Percentiles rank a stretch among this genome's conserved stretches.
These are phyloP conservation scores for Ianthella basta DNA, from an alignment of 37 sponge, comb jelly and placozoan genomes.

Conservation along the genomic window DNA sequence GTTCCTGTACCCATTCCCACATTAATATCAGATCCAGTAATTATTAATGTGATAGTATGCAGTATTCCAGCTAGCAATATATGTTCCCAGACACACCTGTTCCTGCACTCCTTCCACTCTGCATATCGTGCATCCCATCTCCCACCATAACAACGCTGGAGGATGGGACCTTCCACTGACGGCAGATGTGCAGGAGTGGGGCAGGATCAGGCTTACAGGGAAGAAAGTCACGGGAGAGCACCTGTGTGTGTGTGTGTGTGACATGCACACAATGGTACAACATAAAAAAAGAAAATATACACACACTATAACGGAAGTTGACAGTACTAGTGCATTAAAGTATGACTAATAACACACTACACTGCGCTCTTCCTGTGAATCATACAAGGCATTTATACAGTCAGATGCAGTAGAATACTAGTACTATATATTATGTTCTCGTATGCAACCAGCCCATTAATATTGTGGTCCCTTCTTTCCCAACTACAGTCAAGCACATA, in stretches of 20 bases:
- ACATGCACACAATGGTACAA: not conserved
- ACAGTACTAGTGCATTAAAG: too few species aligned
- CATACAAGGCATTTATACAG: too few species aligned
- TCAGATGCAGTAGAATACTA: too few species aligned
- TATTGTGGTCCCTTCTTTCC: too few species aligned
- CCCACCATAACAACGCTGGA: conserved; percentile 59
- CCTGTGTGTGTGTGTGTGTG: conserved; percentile 24
- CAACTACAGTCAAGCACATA: too few species aligned
- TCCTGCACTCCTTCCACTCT: conserved; percentile 43
- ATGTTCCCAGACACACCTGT: conserved; percentile 24
- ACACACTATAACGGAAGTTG: not conserved
- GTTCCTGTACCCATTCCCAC: too few species aligned
- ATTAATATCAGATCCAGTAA: too few species aligned
- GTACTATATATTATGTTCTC: too few species aligned
- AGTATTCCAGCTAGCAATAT: not conserved
- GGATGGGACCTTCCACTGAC: conserved; percentile 51
- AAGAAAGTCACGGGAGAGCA: conserved; percentile 67
- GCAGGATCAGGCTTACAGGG: conserved; percentile 85
- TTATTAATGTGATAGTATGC: too few species aligned
- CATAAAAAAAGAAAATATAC: not conserved
- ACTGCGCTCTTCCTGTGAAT: too few species aligned
- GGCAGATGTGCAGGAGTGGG: conserved; percentile 57
- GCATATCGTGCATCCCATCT: conserved; percentile 65
- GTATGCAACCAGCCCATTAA: too few species aligned
- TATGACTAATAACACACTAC: too few species aligned